Conservation (phyloP, 2,113 vertebrate genomes). For the Verasper variegatus region DNA sequence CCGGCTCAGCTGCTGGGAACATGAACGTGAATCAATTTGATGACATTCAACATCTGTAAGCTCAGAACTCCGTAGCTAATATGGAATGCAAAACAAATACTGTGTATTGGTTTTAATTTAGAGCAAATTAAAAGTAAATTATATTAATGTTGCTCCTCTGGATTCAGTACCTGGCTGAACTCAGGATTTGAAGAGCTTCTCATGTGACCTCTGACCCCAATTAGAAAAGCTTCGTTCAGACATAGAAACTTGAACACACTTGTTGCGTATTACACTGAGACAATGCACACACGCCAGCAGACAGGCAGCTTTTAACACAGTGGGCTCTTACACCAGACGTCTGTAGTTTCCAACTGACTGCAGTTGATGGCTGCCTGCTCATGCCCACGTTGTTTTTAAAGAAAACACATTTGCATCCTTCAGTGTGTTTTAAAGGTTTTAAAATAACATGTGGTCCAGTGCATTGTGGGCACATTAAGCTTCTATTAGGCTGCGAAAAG, state of each 20-base stretch:
- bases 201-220: not conserved
- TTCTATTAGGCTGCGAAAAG: not conserved
- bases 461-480: not conserved
- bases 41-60: conserved; percentile 14
- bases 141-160: not conserved
- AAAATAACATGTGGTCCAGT: not conserved
- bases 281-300: not conserved
- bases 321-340: not conserved
- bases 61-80: not conserved
- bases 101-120: conserved; percentile 16
- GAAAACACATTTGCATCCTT: not conserved
- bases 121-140: not conserved
- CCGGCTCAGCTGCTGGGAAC: conserved; percentile 12
- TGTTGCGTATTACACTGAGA: not conserved
- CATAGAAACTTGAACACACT: conserved; percentile 13
- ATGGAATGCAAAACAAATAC: not conserved
- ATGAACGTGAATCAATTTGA: not conserved
- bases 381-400: not conserved
- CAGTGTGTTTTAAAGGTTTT: not conserved
- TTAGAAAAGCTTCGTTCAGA: conserved; percentile 1
- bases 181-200: conserved; percentile 4
- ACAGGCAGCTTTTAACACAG: conserved; percentile 5
- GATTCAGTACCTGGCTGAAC: conserved; percentile 5
- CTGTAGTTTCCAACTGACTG: not conserved
- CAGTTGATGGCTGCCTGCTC: not conserved